A percentile compares a stretch with the other conserved stretches of the same genome.
Evolutionary conservation across 2,888 invertebrate genomes (phyloP).

Genomic region (Dorcus parallelipipedus): DNA sequence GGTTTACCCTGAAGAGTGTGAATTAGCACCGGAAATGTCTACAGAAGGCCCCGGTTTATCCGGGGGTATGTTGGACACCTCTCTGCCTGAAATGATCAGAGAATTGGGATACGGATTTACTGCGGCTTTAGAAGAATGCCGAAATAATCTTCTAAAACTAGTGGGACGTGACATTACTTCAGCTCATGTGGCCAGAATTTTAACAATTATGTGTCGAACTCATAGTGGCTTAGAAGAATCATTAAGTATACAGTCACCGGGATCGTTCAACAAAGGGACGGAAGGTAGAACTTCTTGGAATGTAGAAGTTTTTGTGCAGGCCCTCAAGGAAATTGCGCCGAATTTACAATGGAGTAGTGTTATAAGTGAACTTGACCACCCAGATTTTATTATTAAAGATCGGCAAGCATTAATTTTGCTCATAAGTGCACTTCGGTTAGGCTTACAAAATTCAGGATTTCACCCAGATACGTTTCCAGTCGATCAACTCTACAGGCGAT

Average conservation of each 20-base stretch:
- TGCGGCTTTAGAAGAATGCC: constrained; percentile 80
- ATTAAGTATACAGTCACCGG: constrained; percentile 56
- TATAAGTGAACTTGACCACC: constrained; percentile 85
- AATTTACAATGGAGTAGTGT: constrained; percentile 92
- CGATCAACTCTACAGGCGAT: constrained; percentile 83
- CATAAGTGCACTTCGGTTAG: constrained; percentile 77
- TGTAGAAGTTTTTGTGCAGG: constrained; percentile 88
- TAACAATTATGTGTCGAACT: constrained; percentile 83
- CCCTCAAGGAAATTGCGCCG: constrained; percentile 84
- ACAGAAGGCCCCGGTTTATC: constrained; percentile 59
- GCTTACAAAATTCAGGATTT: constrained; percentile 70
- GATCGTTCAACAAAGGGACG: constrained; percentile 53
- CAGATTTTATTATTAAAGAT: constrained; percentile 85
- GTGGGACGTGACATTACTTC: constrained; percentile 81
- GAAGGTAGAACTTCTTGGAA: constrained; percentile 74
- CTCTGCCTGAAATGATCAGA: constrained; percentile 82
- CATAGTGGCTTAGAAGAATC: constrained; percentile 71
- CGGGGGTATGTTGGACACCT: constrained; percentile 68
- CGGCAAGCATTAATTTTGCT: constrained; percentile 79
- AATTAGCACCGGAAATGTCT: constrained; percentile 63
- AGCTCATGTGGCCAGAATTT: constrained; percentile 77
- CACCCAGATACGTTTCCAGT: constrained; percentile 79
- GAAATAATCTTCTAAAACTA: constrained; percentile 77
- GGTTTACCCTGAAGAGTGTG: constrained; percentile 76
- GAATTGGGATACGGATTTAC: constrained; percentile 93